phyloP scores from a whole-genome alignment of 2,113 vertebrate species.

The Apeltes quadracus region DNA sequence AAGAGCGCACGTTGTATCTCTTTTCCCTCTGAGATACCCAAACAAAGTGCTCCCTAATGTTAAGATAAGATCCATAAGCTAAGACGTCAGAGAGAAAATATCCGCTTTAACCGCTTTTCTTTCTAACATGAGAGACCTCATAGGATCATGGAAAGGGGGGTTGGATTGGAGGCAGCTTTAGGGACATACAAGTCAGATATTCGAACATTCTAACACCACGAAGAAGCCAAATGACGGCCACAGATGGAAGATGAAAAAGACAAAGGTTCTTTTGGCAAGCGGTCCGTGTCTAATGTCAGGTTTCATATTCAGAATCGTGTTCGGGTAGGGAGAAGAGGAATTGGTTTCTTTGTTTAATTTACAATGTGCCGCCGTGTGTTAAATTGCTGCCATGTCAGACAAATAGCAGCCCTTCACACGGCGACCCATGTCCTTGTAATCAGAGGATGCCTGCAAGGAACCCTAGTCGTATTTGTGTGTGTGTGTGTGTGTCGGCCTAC shows the following conservation, averaged over 20 bases:
- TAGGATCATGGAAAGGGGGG: not conserved
- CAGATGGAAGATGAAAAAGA: slow-evolving; percentile 17
- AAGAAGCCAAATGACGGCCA: not conserved
- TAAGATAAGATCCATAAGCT: slow-evolving; percentile 22
- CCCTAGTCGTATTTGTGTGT: not conserved
- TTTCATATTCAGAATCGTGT: slow-evolving; percentile 60
- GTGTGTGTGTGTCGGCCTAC: not conserved
- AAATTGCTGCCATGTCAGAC: slow-evolving; percentile 71
- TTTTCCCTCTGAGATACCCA: slow-evolving; percentile 27
- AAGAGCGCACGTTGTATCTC: slow-evolving; percentile 14
- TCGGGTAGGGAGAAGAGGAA: slow-evolving; percentile 33
- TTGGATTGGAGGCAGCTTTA: not conserved
- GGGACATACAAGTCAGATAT: not conserved
- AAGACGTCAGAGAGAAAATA: slow-evolving; percentile 2
- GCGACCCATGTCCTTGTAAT: slow-evolving; percentile 56
- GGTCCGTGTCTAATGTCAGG: slow-evolving; percentile 35
- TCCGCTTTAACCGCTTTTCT: not conserved
- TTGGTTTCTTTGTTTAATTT: slow-evolving; percentile 63
- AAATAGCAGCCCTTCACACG: slow-evolving; percentile 70
- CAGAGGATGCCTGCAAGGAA: slow-evolving; percentile 26
- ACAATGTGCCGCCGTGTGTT: slow-evolving; percentile 64
- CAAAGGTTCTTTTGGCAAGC: slow-evolving; percentile 52
- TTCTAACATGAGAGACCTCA: no score
- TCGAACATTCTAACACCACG: not conserved
- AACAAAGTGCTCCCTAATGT: slow-evolving; percentile 26